Evolutionary conservation across 2,113 vertebrate genomes (phyloP).

Genomic region (Triplophysa dalaica): DNA sequence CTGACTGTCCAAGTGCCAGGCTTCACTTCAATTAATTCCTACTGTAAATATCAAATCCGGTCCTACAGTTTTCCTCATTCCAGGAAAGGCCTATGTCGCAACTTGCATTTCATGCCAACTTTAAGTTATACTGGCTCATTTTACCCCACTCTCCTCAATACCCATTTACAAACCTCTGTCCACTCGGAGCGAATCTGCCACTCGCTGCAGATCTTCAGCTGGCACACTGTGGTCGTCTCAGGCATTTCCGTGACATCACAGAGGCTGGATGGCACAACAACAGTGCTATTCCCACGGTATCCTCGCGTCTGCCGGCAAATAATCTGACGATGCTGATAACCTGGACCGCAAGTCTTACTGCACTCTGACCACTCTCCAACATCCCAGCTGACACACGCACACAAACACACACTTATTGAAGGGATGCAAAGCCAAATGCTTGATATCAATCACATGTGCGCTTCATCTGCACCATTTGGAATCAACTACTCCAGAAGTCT

Average conservation of each 20-base stretch:
- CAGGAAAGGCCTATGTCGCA: too few relatives aligned
- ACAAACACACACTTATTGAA: slow-evolving; percentile 13
- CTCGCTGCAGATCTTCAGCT: slow-evolving; percentile 95
- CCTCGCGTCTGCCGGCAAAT: slow-evolving; percentile 81
- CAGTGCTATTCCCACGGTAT: slow-evolving; percentile 74
- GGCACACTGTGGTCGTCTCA: slow-evolving; percentile 84
- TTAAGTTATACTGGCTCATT: background rate
- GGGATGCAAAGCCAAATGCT: background rate
- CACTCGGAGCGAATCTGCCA: slow-evolving; percentile 92
- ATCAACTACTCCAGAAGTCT: background rate
- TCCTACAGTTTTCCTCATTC: too few relatives aligned
- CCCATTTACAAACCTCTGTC: slow-evolving; percentile 79
- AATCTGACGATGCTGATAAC: slow-evolving; percentile 89
- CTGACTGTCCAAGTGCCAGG: too few relatives aligned
- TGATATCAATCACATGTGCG: slow-evolving; percentile 7
- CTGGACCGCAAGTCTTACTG: slow-evolving; percentile 88
- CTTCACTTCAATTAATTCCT: too few relatives aligned
- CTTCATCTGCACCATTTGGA: background rate
- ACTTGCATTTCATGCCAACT: background rate
- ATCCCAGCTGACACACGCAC: slow-evolving; percentile 81
- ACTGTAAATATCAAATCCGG: too few relatives aligned
- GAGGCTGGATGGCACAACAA: slow-evolving; percentile 71
- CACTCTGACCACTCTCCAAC: slow-evolving; percentile 96
- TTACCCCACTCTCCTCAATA: slow-evolving; percentile 1
- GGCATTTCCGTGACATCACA: slow-evolving; percentile 84